These are phyloP conservation scores for Pedetes capensis DNA, from an alignment of 2,113 vertebrate genomes.

Conservation along the genomic window DNA sequence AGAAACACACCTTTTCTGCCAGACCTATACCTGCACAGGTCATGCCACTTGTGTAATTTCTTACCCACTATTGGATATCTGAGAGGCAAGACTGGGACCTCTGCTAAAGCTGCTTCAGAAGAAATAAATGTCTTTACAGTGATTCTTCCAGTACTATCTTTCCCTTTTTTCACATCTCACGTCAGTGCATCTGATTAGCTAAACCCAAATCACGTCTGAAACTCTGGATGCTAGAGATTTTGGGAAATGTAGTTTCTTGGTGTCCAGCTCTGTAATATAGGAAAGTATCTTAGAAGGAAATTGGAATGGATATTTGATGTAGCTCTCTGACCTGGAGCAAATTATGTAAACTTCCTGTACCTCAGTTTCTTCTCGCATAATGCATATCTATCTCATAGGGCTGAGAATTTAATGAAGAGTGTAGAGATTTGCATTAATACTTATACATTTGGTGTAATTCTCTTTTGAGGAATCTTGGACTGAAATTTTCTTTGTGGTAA, in stretches of 20 bases:
- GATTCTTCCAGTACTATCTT: neutral
- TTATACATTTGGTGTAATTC: too few relatives aligned
- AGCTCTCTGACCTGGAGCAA: neutral
- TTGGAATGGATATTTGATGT: neutral
- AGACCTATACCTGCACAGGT: neutral
- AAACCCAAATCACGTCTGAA: neutral
- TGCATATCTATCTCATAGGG: neutral
- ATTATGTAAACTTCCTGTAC: neutral
- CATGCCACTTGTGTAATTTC: neutral
- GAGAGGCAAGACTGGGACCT: neutral
- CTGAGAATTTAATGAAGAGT: neutral
- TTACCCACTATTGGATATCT: neutral
- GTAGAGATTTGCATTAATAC: neutral
- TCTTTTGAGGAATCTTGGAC: too few relatives aligned
- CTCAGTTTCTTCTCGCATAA: neutral
- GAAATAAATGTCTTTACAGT: neutral
- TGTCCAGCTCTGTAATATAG: neutral
- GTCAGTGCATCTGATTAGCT: neutral
- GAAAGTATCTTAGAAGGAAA: neutral
- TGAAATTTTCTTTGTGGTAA: too few relatives aligned
- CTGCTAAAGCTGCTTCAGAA: neutral
- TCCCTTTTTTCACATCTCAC: neutral
- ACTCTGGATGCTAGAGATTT: neutral
- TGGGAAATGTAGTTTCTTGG: neutral
- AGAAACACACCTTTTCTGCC: neutral